Percentiles rank a stretch among this genome's conserved stretches.
Evolutionary conservation across 2,113 vertebrate species (phyloP).

Genomic region (Ammodytes marinus): DNA sequence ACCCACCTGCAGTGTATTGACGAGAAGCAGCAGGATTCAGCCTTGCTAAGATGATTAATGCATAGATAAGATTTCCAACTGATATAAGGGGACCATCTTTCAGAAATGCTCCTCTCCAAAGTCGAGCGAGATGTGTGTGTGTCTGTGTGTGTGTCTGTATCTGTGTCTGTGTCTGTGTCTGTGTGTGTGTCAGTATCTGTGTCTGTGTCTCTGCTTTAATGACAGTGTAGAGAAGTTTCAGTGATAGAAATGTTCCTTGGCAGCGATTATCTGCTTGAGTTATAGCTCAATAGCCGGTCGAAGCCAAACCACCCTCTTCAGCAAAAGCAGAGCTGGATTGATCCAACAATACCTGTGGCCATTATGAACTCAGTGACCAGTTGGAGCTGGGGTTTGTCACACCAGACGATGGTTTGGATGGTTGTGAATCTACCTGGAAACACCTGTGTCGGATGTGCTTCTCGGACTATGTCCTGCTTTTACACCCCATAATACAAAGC

Average conservation of each 20-base stretch:
- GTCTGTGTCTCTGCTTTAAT: background rate
- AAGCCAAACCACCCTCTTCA: conserved; percentile 16
- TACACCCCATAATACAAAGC: background rate
- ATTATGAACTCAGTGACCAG: background rate
- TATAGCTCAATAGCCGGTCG: conserved; percentile 1
- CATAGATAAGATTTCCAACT: conserved; percentile 62
- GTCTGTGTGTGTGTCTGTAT: conserved; percentile 1
- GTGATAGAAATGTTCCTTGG: conserved; percentile 30
- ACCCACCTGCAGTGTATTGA: conserved; percentile 68
- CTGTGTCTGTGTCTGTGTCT: background rate
- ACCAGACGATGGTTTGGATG: background rate
- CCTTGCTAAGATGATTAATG: conserved; percentile 65
- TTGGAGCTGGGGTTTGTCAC: background rate
- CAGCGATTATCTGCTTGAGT: conserved; percentile 13
- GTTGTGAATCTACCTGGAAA: background rate
- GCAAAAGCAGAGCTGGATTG: too few relatives aligned
- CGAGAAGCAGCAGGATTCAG: conserved; percentile 61
- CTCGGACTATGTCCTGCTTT: background rate
- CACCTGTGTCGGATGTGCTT: background rate
- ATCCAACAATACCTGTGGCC: too few relatives aligned
- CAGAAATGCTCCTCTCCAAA: conserved; percentile 22
- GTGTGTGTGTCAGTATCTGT: background rate
- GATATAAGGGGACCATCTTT: conserved; percentile 29
- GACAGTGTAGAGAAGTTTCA: conserved; percentile 36
- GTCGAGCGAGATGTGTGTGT: background rate